phyloP scores from a whole-genome alignment of 23 tunicate genomes.

The Botrylloides violaceus region DNA sequence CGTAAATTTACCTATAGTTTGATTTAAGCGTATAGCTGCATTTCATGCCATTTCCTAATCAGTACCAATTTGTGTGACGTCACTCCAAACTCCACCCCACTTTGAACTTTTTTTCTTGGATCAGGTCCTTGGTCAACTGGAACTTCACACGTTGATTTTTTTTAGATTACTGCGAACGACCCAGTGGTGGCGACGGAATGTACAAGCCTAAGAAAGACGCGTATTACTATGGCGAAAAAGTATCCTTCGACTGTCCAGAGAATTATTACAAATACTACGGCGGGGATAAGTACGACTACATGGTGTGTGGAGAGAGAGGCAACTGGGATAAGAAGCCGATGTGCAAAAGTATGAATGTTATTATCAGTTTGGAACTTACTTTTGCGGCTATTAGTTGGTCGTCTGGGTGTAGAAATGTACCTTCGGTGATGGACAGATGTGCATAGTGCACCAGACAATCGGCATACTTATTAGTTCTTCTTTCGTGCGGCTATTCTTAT shows the following conservation, averaged over 20 bases:
- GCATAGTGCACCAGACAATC: too few relatives aligned
- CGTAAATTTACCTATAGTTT: too few relatives aligned
- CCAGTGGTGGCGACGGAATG: neutral
- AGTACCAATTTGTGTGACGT: too few relatives aligned
- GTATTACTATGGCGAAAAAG: conserved; percentile 4
- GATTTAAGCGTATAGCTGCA: too few relatives aligned
- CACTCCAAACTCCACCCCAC: neutral
- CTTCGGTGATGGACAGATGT: too few relatives aligned
- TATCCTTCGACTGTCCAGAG: conserved; percentile 5
- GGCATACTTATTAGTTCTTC: too few relatives aligned
- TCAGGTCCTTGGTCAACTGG: neutral
- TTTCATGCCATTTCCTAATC: too few relatives aligned
- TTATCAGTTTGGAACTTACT: neutral
- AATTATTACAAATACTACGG: conserved; percentile 15
- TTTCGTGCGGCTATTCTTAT: too few relatives aligned
- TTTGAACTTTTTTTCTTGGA: neutral
- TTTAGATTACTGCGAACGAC: conserved; percentile 13
- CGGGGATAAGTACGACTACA: conserved; percentile 16
- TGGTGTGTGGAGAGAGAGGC: conserved; percentile 8
- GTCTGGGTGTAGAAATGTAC: too few relatives aligned
- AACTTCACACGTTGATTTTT: neutral
- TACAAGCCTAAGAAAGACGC: conserved; percentile 8
- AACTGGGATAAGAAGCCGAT: conserved; percentile 16
- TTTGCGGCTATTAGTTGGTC: neutral
- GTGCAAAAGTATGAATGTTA: conserved; percentile 19